Evolutionary conservation across 2,888 invertebrate species (phyloP).

Genomic region (Timema podura): DNA sequence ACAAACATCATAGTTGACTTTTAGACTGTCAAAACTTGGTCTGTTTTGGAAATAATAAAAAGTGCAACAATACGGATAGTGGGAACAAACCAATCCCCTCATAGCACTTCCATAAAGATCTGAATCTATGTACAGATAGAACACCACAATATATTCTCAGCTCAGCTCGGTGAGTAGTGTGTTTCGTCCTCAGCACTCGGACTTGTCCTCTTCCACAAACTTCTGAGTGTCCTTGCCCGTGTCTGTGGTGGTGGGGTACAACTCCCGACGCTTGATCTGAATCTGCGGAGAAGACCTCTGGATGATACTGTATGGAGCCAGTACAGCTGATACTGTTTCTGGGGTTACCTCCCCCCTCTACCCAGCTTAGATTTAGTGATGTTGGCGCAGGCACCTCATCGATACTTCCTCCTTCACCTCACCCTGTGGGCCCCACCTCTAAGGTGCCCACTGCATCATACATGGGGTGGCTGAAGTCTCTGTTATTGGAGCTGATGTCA

Average conservation of each 20-base stretch:
- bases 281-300: slow-evolving; percentile 71
- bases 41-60: neutral
- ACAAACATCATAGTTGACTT: too few relatives aligned
- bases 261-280: slow-evolving; percentile 68
- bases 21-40: too few relatives aligned
- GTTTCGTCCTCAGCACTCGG: slow-evolving; percentile 41
- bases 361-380: too few relatives aligned
- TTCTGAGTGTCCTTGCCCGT: slow-evolving; percentile 89
- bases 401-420: slow-evolving; percentile 49
- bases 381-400: slow-evolving; percentile 69
- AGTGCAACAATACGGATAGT: slow-evolving; percentile 1
- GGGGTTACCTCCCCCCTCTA: slow-evolving; percentile 30
- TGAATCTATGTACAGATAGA: slow-evolving; percentile 5
- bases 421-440: slow-evolving; percentile 18
- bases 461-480: slow-evolving; percentile 98
- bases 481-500: slow-evolving; percentile 69
- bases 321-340: slow-evolving; percentile 65
- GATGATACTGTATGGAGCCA: slow-evolving; percentile 76
- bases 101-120: slow-evolving; percentile 15
- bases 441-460: slow-evolving; percentile 70
- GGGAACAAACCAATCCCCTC: neutral
- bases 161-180: neutral
- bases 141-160: slow-evolving; percentile 1
- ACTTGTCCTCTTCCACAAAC: slow-evolving; percentile 84
- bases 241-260: slow-evolving; percentile 78